Evolutionary conservation across 2,797 vertebrate genomes (phyloP).

Genomic region (Enteromius mattozi): DNA sequence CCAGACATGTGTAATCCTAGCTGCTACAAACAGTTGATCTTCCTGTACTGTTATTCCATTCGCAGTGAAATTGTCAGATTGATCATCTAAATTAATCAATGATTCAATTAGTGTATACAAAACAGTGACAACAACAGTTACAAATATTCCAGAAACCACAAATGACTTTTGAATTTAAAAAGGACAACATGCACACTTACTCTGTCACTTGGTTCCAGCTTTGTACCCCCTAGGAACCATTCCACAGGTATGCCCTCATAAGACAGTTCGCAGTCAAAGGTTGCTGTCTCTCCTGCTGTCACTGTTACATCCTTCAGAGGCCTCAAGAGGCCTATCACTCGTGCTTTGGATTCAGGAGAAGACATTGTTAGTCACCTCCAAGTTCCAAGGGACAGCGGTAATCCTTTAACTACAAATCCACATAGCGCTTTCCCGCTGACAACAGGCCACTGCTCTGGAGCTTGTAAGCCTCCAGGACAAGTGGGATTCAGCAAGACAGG

Average conservation of each 20-base stretch:
- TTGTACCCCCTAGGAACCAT: slow-evolving; percentile 92
- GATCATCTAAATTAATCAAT: slow-evolving; percentile 7
- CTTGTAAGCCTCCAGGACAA: slow-evolving; percentile 78
- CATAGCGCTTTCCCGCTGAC: slow-evolving; percentile 79
- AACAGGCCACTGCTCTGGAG: slow-evolving; percentile 73
- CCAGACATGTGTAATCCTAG: background rate
- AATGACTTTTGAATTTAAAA: slow-evolving; percentile 7
- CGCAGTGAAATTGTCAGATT: background rate
- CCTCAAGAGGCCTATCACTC: slow-evolving; percentile 85
- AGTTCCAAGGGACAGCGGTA: slow-evolving; percentile 65
- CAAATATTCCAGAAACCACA: background rate
- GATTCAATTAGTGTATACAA: background rate
- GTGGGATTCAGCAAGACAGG: slow-evolving; percentile 68
- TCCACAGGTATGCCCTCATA: slow-evolving; percentile 93
- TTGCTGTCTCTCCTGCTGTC: slow-evolving; percentile 97
- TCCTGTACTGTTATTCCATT: background rate
- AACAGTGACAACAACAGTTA: background rate
- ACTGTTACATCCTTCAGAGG: slow-evolving; percentile 92
- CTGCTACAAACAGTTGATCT: slow-evolving; percentile 1
- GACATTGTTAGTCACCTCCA: slow-evolving; percentile 83
- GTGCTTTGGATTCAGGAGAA: slow-evolving; percentile 89
- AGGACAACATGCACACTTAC: slow-evolving; percentile 76
- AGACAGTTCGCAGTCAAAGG: slow-evolving; percentile 95
- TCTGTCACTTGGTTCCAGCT: slow-evolving; percentile 91
- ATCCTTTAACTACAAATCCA: slow-evolving; percentile 75